These are phyloP conservation scores for Antennarius maculatus DNA, from an alignment of 2,797 vertebrate species.

Conservation along the genomic window DNA sequence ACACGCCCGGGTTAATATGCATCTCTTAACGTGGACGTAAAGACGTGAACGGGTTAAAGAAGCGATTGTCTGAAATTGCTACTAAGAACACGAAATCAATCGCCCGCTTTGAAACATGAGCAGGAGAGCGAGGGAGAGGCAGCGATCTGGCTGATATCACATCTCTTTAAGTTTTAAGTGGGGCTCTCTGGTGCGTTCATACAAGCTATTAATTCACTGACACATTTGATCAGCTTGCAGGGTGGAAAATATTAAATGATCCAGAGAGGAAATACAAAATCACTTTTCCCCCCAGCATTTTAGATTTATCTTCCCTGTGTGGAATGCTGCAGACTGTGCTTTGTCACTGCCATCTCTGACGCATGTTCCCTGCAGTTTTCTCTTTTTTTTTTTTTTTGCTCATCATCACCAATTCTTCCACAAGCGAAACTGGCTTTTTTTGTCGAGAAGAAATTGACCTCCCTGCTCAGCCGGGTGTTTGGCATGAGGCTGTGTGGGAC, in stretches of 20 bases:
- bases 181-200: conserved; percentile 21
- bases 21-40: conserved; percentile 28
- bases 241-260: conserved; percentile 35
- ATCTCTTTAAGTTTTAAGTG: conserved; percentile 22
- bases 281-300: conserved; percentile 29
- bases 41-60: conserved; percentile 32
- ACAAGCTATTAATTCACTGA: conserved; percentile 39
- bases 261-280: conserved; percentile 18
- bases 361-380: conserved; percentile 10
- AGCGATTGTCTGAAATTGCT: conserved; percentile 42
- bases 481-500: conserved; percentile 21
- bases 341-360: conserved; percentile 27
- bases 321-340: conserved; percentile 9
- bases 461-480: conserved; percentile 16
- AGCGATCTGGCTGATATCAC: conserved; percentile 21
- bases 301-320: conserved; percentile 36
- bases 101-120: conserved; percentile 18
- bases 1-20: conserved; percentile 4
- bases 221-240: conserved; percentile 38
- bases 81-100: conserved; percentile 54
- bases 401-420: conserved; percentile 13
- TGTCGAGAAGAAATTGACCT: conserved; percentile 17
- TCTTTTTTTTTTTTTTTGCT: neutral
- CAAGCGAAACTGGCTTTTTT: conserved; percentile 20
- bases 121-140: conserved; percentile 10